A percentile compares a stretch with the other conserved stretches of the same genome.
Conservation (phyloP, 2,888 invertebrate species). For the Acanthococcus lagerstroemiae region DNA sequence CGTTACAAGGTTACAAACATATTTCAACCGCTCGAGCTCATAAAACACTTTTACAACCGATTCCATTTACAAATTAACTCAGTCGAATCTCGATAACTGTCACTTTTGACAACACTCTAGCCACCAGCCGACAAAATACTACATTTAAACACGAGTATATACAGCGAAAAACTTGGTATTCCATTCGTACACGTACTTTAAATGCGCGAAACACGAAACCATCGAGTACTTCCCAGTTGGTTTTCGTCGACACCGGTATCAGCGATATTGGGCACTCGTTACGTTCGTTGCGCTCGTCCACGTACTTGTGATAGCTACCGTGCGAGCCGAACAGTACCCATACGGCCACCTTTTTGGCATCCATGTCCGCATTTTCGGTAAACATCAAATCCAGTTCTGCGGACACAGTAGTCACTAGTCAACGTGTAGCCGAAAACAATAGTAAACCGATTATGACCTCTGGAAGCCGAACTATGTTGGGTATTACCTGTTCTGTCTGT, state of each 20-base stretch:
- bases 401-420: neutral
- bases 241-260: conserved; percentile 82
- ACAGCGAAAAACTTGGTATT: conserved; percentile 5
- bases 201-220: conserved; percentile 82
- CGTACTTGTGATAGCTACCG: conserved; percentile 60
- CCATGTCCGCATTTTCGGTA: conserved; percentile 47
- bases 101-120: neutral
- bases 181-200: conserved; percentile 52
- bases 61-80: too few species aligned
- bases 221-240: conserved; percentile 90
- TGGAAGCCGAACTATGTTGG: conserved; percentile 12
- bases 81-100: neutral
- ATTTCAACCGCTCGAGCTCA: too few species aligned
- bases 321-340: conserved; percentile 78
- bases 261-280: conserved; percentile 72
- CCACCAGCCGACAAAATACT: too few species aligned
- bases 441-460: too few species aligned
- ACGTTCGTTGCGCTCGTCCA: conserved; percentile 49
- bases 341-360: conserved; percentile 78
- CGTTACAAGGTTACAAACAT: neutral
- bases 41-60: too few species aligned
- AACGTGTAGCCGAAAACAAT: too few species aligned
- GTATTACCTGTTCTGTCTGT: conserved; percentile 24
- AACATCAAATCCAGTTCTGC: conserved; percentile 20
- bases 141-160: neutral